Evolutionary conservation across 1,140 invertebrate species (phyloP).

Genomic region (Zaprionus ornatus): DNA sequence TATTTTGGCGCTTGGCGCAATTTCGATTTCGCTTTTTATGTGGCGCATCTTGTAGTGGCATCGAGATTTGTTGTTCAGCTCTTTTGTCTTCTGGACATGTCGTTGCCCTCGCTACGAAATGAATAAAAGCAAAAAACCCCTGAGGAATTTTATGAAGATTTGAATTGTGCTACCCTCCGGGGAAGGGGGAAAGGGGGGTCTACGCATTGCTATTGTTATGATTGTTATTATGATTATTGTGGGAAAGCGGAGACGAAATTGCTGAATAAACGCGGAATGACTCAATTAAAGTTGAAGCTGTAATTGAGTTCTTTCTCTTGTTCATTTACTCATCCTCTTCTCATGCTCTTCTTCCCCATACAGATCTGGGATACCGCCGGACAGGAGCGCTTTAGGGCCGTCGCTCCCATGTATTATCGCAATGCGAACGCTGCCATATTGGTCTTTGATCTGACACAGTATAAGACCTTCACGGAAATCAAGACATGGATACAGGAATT

Average conservation of each 20-base stretch:
- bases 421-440: slow-evolving; percentile 94
- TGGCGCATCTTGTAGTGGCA: slow-evolving; percentile 40
- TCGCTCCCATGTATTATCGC: slow-evolving; percentile 97
- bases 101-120: slow-evolving; percentile 61
- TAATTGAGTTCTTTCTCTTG: slow-evolving; percentile 7
- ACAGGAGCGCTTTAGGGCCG: slow-evolving; percentile 92
- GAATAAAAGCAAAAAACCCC: slow-evolving; percentile 35
- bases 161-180: slow-evolving; percentile 59
- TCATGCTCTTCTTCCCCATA: slow-evolving; percentile 40
- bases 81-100: slow-evolving; percentile 69
- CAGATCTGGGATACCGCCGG: slow-evolving; percentile 96
- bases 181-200: neutral
- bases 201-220: slow-evolving; percentile 43
- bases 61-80: slow-evolving; percentile 35
- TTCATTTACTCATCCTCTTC: neutral
- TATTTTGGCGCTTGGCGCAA: slow-evolving; percentile 43
- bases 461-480: slow-evolving; percentile 89
- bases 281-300: slow-evolving; percentile 69
- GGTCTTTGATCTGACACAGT: slow-evolving; percentile 93
- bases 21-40: slow-evolving; percentile 62
- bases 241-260: slow-evolving; percentile 57
- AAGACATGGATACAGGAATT: slow-evolving; percentile 93
- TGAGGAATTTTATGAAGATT: slow-evolving; percentile 62
- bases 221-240: slow-evolving; percentile 81
- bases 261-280: slow-evolving; percentile 66